Conservation (phyloP, 2,888 invertebrate species). For the Idaea straminata region DNA sequence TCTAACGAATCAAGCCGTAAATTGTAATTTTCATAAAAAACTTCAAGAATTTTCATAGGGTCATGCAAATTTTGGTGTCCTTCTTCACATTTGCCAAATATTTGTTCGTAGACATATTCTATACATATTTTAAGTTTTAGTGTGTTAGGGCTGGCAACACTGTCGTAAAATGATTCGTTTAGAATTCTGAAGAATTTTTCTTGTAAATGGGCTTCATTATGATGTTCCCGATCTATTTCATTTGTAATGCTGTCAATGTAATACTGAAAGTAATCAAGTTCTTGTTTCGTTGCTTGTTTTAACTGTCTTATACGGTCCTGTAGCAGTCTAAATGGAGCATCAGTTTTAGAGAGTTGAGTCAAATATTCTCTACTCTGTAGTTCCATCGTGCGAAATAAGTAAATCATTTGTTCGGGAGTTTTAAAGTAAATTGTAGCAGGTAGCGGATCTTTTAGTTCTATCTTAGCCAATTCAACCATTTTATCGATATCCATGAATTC, state of each 20-base stretch:
- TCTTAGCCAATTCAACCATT: conserved; percentile 59
- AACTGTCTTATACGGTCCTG: conserved; percentile 59
- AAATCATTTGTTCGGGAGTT: conserved; percentile 61
- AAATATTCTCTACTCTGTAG: conserved; percentile 73
- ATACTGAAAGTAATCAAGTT: conserved; percentile 69
- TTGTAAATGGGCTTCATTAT: conserved; percentile 60
- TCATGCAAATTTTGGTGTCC: conserved; percentile 66
- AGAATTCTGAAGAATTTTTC: conserved; percentile 70
- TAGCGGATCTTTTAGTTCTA: conserved; percentile 56
- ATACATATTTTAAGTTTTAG: conserved; percentile 71
- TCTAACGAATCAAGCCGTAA: conserved; percentile 65
- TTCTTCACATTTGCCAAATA: conserved; percentile 73
- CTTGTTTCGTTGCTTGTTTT: conserved; percentile 55
- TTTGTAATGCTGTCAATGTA: conserved; percentile 61
- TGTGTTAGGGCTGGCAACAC: conserved; percentile 62
- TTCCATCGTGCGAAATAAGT: conserved; percentile 69
- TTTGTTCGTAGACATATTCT: conserved; percentile 71
- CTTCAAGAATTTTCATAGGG: conserved; percentile 72
- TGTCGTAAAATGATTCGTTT: conserved; percentile 63
- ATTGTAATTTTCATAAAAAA: conserved; percentile 71
- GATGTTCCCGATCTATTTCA: conserved; percentile 59
- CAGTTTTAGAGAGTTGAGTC: conserved; percentile 62
- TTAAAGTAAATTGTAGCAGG: conserved; percentile 56
- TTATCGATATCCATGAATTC: conserved; percentile 67
- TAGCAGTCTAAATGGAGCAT: conserved; percentile 53